Evolutionary conservation across 2,797 vertebrate species (phyloP).

Genomic region (Enteromius trimaculatus): DNA sequence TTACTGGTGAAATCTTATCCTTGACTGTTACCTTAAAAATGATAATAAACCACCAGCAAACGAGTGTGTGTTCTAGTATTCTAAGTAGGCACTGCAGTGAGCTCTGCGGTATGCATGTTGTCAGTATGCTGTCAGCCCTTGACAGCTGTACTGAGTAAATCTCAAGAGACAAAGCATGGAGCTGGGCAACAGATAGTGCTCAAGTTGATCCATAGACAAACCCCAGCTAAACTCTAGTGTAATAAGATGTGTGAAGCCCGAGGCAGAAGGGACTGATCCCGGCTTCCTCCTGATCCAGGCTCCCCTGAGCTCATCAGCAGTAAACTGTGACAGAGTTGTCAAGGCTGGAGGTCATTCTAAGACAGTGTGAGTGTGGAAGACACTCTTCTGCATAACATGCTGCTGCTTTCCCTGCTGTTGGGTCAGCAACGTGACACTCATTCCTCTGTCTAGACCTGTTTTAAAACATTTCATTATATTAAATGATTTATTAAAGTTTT

Average conservation of each 20-base stretch:
- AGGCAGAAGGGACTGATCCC: constrained; percentile 53
- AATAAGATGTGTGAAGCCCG: constrained; percentile 55
- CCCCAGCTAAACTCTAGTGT: constrained; percentile 54
- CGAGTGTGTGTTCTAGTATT: constrained; percentile 12
- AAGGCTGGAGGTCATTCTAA: constrained; percentile 47
- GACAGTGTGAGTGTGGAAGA: constrained; percentile 6
- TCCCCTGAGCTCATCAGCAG: constrained; percentile 51
- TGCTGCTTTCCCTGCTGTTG: background rate
- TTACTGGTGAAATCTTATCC: background rate
- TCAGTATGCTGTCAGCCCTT: constrained; percentile 46
- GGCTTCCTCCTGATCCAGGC: constrained; percentile 50
- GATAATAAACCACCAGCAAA: constrained; percentile 17
- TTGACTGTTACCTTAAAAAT: background rate
- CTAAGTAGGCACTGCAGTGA: background rate
- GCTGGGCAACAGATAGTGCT: constrained; percentile 44
- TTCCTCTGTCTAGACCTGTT: background rate
- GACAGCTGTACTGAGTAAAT: constrained; percentile 31
- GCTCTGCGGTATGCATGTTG: constrained; percentile 34
- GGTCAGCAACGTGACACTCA: background rate
- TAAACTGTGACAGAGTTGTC: constrained; percentile 58
- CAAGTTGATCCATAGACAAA: constrained; percentile 45
- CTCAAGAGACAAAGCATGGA: constrained; percentile 47
- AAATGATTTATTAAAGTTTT: background rate
- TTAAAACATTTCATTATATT: background rate
- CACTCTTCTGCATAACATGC: background rate